Base-by-base conservation (phyloP, 2,797 vertebrate genomes). In the Macropus fuliginosus region DNA sequence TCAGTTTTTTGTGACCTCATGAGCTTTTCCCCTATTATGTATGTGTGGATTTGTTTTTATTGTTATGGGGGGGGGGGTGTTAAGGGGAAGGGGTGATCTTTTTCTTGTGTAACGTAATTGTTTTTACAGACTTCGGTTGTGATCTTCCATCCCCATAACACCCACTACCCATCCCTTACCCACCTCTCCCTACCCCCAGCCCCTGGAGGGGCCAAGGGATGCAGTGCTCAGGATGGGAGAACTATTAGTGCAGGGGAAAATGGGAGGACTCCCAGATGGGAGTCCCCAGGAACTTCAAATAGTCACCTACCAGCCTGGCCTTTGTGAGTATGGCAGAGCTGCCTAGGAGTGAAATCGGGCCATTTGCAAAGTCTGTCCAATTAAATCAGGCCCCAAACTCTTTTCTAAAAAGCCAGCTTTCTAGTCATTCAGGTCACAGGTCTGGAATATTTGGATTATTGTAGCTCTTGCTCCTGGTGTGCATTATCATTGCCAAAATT, bases 1-100 rank as follows among this genome's bases (percentile, higher is more conserved):
- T 99, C 99, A 98, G 59, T 99, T 99, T 98, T 98, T 99, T 99
- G 99, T 99, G 99, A 99, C 99, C 99, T 99, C 99, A 99, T 99
- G 98, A 99, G 99, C 99, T 99, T 99, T 98, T 99, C 98, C 97
- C 95, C 95, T 96, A 95, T 94, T 96, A 96, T 94, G 52, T 95
- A 97, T 95, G 96, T 97, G 97, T 98, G 98, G 97, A 96, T 96
- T 96, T 97, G 97, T 97, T 98, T 97, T 92, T 93, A 92, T 97
- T 95, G 90, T 97, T 97, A 95, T 93, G 93, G 97, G 94, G 74
- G 93, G 87, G 94, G 97, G 98, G 96, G 98, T 91, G 54, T 98
- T 97, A 98, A 96, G 95, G 56, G 89, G 21, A 24, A 14, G 3
- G 21, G 46, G 81, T 89, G 24, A 91, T 92, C 90, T 95, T 91